A percentile compares a stretch with the other conserved stretches of the same genome.
Conservation (phyloP, 2,888 invertebrate genomes). For the Alviniconcha strummeri region DNA sequence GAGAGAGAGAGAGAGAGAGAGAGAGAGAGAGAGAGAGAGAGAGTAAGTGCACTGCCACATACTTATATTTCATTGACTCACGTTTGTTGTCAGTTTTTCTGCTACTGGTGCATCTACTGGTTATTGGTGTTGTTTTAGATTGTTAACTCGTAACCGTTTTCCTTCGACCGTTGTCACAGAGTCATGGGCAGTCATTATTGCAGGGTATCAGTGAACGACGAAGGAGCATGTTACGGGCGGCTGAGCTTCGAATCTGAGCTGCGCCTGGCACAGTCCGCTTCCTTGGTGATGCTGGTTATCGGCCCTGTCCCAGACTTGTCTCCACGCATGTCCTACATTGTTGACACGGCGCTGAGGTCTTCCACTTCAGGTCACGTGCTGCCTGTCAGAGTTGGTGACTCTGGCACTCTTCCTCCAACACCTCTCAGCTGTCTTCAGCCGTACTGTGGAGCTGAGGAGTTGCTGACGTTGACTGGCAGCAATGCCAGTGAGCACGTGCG, state of each 20-base stretch:
- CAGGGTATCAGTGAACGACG: slow-evolving; percentile 22
- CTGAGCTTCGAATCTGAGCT: slow-evolving; percentile 13
- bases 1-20: neutral
- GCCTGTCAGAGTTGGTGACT: neutral
- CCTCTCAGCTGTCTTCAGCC: neutral
- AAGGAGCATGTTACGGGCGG: neutral
- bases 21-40: neutral
- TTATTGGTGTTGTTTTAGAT: no score
- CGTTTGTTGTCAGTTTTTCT: no score
- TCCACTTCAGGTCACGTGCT: neutral
- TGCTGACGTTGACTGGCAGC: neutral
- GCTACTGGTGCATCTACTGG: no score
- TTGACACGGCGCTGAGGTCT: neutral
- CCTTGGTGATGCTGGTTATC: slow-evolving; percentile 7
- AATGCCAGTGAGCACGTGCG: no score
- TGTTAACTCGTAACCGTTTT: no score
- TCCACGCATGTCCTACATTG: slow-evolving; percentile 18
- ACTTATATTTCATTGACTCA: no score
- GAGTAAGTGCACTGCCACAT: neutral
- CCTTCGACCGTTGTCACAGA: no score
- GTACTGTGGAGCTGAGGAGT: neutral
- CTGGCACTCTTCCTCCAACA: neutral
- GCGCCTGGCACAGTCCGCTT: neutral
- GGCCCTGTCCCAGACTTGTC: neutral
- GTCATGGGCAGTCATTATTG: neutral